A percentile compares a stretch with the other conserved stretches of the same genome.
phyloP scores from a whole-genome alignment of 2,797 vertebrate species.

The Syngnathus rostellatus region DNA sequence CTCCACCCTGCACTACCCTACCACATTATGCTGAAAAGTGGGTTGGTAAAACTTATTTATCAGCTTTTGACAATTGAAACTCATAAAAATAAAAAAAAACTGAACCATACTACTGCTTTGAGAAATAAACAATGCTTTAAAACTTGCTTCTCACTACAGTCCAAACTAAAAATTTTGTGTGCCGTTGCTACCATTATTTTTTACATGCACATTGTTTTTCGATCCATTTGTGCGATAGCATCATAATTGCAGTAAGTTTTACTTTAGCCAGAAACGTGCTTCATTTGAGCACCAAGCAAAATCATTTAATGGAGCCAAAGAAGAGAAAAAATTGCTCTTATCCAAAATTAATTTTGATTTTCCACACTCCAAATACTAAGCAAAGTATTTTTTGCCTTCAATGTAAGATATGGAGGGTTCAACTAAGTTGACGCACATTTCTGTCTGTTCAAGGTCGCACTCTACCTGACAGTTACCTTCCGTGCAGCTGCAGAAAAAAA shows the following conservation, averaged over 20 bases:
- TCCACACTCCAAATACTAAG: neutral
- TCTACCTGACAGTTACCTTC: conserved; percentile 8
- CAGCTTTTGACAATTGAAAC: neutral
- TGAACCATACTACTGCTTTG: neutral
- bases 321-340: neutral
- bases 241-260: neutral
- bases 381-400: neutral
- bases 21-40: neutral
- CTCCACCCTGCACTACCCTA: neutral
- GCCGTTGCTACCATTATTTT: neutral
- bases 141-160: neutral
- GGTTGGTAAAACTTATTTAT: neutral
- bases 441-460: conserved; percentile 8
- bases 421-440: neutral
- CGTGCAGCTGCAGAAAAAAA: neutral
- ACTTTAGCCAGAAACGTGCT: neutral
- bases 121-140: neutral
- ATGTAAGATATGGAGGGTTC: neutral
- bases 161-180: neutral
- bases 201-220: neutral
- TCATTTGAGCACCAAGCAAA: neutral
- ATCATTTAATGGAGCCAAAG: neutral
- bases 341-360: neutral
- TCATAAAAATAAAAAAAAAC: neutral
- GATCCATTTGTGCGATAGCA: neutral